Percentiles rank a stretch among this genome's conserved stretches.
phyloP scores from a whole-genome alignment of 2,888 invertebrate genomes.

The Acrobasis repandana region DNA sequence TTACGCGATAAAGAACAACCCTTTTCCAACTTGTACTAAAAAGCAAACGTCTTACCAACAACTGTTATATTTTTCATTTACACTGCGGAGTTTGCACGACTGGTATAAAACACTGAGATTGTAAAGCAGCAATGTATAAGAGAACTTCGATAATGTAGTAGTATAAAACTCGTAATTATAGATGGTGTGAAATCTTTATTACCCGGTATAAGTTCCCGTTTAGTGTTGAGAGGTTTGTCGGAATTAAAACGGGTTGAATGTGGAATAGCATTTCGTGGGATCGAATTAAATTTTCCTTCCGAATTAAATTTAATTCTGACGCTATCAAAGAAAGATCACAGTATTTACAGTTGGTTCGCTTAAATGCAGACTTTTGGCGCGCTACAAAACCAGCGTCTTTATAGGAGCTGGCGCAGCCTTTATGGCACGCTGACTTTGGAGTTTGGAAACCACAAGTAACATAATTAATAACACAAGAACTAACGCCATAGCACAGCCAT shows the following conservation, averaged over 20 bases:
- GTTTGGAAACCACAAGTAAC: too few relatives aligned
- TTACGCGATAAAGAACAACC: conserved; percentile 37
- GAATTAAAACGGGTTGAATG: conserved; percentile 38
- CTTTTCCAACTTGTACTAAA: conserved; percentile 26
- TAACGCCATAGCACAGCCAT: too few relatives aligned
- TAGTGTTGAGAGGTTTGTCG: conserved; percentile 37
- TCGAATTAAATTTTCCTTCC: neutral
- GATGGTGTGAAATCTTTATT: conserved; percentile 38
- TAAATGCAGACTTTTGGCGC: too few relatives aligned
- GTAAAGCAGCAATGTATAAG: neutral
- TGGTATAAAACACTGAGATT: neutral
- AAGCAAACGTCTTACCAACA: conserved; percentile 1
- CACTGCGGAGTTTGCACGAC: conserved; percentile 7
- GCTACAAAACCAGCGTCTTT: too few relatives aligned
- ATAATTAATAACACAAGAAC: too few relatives aligned
- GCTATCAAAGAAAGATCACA: too few relatives aligned
- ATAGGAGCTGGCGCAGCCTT: too few relatives aligned
- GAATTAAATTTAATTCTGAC: too few relatives aligned
- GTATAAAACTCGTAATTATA: neutral
- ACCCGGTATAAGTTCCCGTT: conserved; percentile 41
- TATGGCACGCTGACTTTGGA: too few relatives aligned
- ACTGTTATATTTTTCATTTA: neutral
- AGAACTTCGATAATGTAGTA: neutral
- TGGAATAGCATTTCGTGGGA: conserved; percentile 25
- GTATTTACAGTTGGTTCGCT: too few relatives aligned